Evolutionary conservation across 2,113 vertebrate species (phyloP), one percentile per base, ranked within the genome.

Genomic region (Manacus vitellinus): DNA sequence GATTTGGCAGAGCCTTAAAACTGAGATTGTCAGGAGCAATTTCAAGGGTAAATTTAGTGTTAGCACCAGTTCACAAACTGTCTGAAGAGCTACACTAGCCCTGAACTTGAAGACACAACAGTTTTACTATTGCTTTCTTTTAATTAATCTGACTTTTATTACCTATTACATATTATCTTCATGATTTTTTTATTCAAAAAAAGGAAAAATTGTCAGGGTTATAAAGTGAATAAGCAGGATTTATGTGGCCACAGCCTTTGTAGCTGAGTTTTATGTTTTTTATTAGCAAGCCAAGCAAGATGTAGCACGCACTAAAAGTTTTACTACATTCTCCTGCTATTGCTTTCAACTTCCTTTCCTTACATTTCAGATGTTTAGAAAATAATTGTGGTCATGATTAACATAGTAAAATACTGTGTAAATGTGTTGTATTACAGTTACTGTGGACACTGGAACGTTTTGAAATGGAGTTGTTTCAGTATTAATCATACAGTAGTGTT

Each of bases 281-380:
- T 97, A 95, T 97, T 97, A 97, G 92, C 90, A 90, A 97, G 75
- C 92, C 93, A 94, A 96, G 94, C 55, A 95, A 95, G 94, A 97
- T 90, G 62, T 89, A 97, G 91, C 77, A 80, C 63, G 65, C 76
- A 88, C 63, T 97, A 95, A 96, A 97, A 75, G 55, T 86, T 97
- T 97, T 96, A 95, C 76, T 94, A 7, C 66, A 46, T 27, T 88
- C 43, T 92, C 37, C 58, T 92, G 76, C 41, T 95, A 35, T 79
- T 78, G 70, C 85, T 94, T 96, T 95, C 78, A 89, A 37, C 47
- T 94, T 97, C 15, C 35, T 85, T 94, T 90, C 44, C 65, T 63
- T 77, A 76, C 21, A 47, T 65, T 90, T 92, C 63, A 86, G 30
- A 59, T 95, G 59, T 94, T 97, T 97, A 14, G 76, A 77, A 80